A percentile compares a stretch with the other conserved stretches of the same genome.
These are phyloP conservation scores for Bujurquina vittata DNA, from an alignment of 2,113 vertebrate species.

Conservation along the genomic window DNA sequence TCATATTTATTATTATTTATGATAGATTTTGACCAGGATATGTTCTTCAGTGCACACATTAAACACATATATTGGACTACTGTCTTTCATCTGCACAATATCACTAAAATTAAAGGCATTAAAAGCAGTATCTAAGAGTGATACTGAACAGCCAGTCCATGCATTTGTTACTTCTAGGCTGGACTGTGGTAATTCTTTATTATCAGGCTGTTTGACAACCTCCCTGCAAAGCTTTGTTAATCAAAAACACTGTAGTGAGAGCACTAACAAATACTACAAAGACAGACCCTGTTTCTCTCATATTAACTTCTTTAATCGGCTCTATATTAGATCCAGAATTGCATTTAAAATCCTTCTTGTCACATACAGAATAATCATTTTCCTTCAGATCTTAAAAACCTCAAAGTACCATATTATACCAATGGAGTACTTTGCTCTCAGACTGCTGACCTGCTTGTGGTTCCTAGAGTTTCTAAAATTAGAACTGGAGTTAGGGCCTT, in stretches of 20 bases:
- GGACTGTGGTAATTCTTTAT: background rate
- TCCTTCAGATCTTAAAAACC: background rate
- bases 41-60: too few relatives aligned
- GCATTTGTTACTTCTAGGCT: too few relatives aligned
- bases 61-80: too few relatives aligned
- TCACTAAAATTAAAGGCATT: too few relatives aligned
- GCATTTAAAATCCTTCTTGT: background rate
- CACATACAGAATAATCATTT: background rate
- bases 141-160: too few relatives aligned
- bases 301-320: background rate
- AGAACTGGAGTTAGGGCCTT: background rate
- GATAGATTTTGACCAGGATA: too few relatives aligned
- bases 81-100: too few relatives aligned
- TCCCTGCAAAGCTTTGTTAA: too few relatives aligned
- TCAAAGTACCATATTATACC: background rate
- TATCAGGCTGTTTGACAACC: too few relatives aligned
- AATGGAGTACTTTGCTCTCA: rapidly evolving
- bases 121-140: too few relatives aligned
- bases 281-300: background rate
- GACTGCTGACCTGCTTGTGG: background rate
- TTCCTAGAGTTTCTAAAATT: background rate
- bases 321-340: background rate
- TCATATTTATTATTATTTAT: too few relatives aligned
- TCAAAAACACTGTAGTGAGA: background rate
- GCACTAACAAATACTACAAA: background rate